Evolutionary conservation across 1,140 invertebrate genomes (phyloP), one percentile per base, ranked within the genome.

Genomic region (Scaptodrosophila lebanonensis): DNA sequence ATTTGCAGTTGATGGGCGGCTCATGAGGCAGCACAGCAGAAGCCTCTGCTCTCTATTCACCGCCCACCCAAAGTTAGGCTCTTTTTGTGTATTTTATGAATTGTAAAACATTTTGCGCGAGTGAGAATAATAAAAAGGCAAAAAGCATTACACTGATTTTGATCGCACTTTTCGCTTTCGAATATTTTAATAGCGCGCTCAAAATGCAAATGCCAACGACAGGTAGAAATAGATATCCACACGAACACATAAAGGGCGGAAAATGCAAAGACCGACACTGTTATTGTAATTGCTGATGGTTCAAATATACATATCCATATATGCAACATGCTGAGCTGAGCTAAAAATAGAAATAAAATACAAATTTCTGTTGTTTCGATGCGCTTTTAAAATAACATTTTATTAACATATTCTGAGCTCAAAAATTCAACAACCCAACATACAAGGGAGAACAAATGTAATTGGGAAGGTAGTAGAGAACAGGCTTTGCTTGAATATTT

Each of bases 1-100:
- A 82, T 82, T 82, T 83, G 62, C 76, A 82, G 57, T 75, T 79
- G 65, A 82, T 76, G 70, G 73, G 56, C 53, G 53, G 60, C 73
- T 42, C 65, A 69, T 69, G 75, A 61, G 60, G 35, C 7, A 8
- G 25, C 17, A n/a, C 53, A 27, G 11, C 16, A 2, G 16, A 35
- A 0, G 7, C 35, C 40, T 27, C 11, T 32, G 7, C 5, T 9
- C 20, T 12, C 8, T 15, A 9, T 9, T 13, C 6, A 22, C 13
- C 8, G 6, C 15, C 43, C 12, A 36, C 32, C 11, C 25, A 8
- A 18, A 18, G 43, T 50, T 12, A 9, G 25, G 17, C 9, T 43
- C 40, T 13, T 40, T 20, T 32, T 25, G 18, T 22, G 27, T 18
- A 7, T 8, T 13, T 27, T 16, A 29, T 17, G 30, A 58, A 50